Conservation (phyloP, 2,797 vertebrate species). For the Lepilemur septentrionalis region DNA sequence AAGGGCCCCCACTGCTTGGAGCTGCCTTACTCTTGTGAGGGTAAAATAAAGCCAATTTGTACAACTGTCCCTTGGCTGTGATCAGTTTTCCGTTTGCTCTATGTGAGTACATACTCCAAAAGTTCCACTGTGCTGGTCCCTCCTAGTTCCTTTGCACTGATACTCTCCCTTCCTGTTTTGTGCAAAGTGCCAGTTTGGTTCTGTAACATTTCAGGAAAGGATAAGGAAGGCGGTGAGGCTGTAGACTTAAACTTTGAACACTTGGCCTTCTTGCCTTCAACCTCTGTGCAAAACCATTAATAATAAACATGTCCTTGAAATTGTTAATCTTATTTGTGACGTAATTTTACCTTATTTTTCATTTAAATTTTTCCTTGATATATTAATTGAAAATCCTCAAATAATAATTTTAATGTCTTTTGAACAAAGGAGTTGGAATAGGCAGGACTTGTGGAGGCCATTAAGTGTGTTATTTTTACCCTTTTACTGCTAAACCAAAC, state of each 20-base stretch:
- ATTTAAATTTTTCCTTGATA: not conserved
- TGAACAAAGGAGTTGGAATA: constrained; percentile 44
- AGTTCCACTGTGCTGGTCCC: not conserved
- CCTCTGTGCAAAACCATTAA: not conserved
- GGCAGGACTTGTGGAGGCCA: not conserved
- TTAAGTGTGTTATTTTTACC: constrained; percentile 23
- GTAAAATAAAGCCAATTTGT: not conserved
- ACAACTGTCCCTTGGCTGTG: not conserved
- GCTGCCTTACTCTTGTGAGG: not conserved
- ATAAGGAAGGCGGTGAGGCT: not conserved
- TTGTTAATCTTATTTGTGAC: not conserved
- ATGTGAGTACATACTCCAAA: not conserved
- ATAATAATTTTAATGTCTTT: constrained; percentile 13
- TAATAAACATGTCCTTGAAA: not conserved
- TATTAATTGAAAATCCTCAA: not conserved
- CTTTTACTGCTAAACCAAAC: not conserved
- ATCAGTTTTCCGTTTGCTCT: not conserved
- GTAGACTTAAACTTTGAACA: not conserved
- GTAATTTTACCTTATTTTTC: not conserved
- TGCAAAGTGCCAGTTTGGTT: constrained; percentile 30
- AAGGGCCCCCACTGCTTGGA: not conserved
- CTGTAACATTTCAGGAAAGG: constrained; percentile 20
- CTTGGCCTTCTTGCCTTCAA: not conserved
- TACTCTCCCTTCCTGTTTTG: constrained; percentile 28
- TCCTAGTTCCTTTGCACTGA: not conserved